These are phyloP conservation scores for Gopherus evgoodei DNA, from an alignment of 2,113 vertebrate genomes.

Conservation along the genomic window DNA sequence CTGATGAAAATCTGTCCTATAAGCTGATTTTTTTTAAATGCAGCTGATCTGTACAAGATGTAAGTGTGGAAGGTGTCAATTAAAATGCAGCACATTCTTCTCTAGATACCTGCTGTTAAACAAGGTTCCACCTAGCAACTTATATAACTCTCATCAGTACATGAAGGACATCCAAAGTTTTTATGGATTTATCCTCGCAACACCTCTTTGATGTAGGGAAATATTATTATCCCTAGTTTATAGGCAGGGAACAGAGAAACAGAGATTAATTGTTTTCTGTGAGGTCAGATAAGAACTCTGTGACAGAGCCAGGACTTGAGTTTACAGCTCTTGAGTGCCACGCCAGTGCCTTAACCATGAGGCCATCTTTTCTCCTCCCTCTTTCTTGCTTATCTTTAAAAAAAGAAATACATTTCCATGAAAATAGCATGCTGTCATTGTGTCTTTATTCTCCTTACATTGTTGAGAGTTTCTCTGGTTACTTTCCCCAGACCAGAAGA, in stretches of 20 bases:
- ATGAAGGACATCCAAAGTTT: not conserved
- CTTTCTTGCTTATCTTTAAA: not conserved
- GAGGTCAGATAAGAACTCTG: not conserved
- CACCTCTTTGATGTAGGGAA: not conserved
- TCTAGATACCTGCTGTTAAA: not conserved
- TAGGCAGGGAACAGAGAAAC: not conserved
- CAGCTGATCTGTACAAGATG: not conserved
- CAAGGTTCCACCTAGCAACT: not conserved
- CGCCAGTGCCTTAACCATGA: not conserved
- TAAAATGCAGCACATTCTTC: not conserved
- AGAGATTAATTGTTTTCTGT: not conserved
- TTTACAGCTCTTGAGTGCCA: not conserved
- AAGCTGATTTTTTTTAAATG: not conserved
- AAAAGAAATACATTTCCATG: accelerated
- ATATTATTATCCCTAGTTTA: not conserved
- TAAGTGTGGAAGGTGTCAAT: not conserved
- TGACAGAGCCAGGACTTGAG: not conserved
- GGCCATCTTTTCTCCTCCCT: not conserved
- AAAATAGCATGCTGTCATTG: slow-evolving; percentile 5
- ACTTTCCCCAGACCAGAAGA: no score
- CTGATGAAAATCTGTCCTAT: not conserved
- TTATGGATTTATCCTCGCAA: not conserved
- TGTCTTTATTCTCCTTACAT: not conserved
- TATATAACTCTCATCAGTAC: not conserved
- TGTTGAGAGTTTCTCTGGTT: not conserved